Conservation (phyloP, 2,113 vertebrate genomes). For the Ciconia maguari region DNA sequence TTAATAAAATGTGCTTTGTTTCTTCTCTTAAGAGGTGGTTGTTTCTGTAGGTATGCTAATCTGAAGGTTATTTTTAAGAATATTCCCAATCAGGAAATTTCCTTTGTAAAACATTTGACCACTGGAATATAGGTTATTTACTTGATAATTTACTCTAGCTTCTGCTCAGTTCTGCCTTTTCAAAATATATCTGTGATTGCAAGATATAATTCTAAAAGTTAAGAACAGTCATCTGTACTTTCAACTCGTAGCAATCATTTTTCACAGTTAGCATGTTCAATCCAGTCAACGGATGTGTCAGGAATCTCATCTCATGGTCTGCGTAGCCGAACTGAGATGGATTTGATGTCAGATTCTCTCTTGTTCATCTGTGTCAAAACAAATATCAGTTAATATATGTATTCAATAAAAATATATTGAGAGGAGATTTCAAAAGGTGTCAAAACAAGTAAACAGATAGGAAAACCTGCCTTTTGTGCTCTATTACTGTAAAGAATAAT, state of each 20-base stretch:
- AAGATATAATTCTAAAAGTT: background rate
- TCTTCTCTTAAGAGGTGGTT: background rate
- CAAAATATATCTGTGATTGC: background rate
- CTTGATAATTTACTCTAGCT: background rate
- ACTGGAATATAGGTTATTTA: background rate
- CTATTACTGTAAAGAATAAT: background rate
- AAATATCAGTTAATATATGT: background rate
- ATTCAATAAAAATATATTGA: background rate
- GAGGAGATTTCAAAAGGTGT: background rate
- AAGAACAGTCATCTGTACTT: background rate
- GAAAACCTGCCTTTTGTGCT: background rate
- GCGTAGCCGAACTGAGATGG: background rate
- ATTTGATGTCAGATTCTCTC: slow-evolving; percentile 1
- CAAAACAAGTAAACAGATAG: background rate
- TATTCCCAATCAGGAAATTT: background rate
- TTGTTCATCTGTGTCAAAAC: background rate
- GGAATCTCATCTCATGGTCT: background rate
- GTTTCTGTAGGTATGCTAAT: background rate
- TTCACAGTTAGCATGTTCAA: background rate
- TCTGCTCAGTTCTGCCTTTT: background rate
- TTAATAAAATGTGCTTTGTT: background rate
- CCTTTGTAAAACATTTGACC: background rate
- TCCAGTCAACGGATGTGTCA: background rate
- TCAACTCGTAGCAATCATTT: background rate
- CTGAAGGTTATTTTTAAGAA: background rate